Evolutionary conservation across 2,888 invertebrate species (phyloP).

Genomic region (Heliconius cydno): DNA sequence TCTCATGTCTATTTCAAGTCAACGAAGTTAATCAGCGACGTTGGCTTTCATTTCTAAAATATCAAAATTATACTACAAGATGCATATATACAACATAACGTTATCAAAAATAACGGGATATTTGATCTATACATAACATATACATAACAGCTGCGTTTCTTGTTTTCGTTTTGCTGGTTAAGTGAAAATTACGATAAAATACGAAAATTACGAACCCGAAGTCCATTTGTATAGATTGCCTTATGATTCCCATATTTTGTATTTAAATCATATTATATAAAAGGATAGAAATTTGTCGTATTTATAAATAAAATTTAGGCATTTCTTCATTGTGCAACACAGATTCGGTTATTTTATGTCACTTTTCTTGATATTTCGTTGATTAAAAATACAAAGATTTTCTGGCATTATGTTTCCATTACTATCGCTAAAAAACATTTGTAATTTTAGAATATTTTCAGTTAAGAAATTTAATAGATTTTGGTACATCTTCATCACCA

Average conservation of each 20-base stretch:
- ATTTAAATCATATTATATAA: background rate
- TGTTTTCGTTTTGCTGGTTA: background rate
- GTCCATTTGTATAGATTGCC: background rate
- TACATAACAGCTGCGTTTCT: background rate
- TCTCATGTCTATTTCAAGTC: background rate
- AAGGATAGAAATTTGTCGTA: background rate
- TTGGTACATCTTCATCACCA: constrained; percentile 62
- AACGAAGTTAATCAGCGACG: background rate
- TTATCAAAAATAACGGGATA: background rate
- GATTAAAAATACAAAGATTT: background rate
- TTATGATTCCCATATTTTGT: background rate
- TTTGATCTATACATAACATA: background rate
- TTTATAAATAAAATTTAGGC: too few relatives aligned
- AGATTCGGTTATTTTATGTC: too few relatives aligned
- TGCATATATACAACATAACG: background rate
- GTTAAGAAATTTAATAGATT: constrained; percentile 68
- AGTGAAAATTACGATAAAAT: background rate
- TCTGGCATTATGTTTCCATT: background rate
- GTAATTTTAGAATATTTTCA: constrained; percentile 68
- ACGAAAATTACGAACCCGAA: background rate
- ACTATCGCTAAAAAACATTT: constrained; percentile 43
- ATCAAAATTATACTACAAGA: background rate
- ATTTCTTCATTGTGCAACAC: too few relatives aligned
- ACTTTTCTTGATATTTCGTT: background rate
- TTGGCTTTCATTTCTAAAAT: background rate